These are phyloP conservation scores for Coracias cyanogaster DNA, from an alignment of 2,797 vertebrate genomes.

Conservation along the genomic window DNA sequence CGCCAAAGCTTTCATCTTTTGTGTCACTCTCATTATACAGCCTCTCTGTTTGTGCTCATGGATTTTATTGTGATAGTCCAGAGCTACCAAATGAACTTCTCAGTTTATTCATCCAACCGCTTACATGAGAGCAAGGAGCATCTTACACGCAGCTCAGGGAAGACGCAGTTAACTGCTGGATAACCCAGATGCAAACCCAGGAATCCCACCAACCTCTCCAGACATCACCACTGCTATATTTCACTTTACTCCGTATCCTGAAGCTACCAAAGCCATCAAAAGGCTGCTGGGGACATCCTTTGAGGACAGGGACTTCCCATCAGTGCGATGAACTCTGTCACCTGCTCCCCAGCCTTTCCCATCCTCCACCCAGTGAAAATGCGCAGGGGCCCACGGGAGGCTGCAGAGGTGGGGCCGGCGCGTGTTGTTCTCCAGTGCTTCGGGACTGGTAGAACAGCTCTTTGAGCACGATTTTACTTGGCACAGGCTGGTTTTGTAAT, in stretches of 20 bases:
- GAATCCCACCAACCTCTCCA: background rate
- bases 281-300: fast-evolving
- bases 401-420: constrained; percentile 20
- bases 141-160: fast-evolving
- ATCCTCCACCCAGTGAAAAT: background rate
- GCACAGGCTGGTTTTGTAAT: constrained; percentile 37
- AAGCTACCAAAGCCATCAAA: background rate
- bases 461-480: constrained; percentile 58
- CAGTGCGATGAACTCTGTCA: background rate
- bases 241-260: background rate
- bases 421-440: constrained; percentile 12
- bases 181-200: background rate
- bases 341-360: background rate
- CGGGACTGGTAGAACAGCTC: constrained; percentile 64
- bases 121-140: background rate
- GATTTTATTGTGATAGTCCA: background rate
- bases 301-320: background rate
- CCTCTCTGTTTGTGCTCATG: background rate
- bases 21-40: background rate
- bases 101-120: background rate
- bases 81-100: background rate
- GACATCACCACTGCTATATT: background rate
- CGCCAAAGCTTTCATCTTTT: background rate
- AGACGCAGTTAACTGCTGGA: background rate
- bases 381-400: background rate